Base-by-base conservation (phyloP, 2,797 vertebrate species). In the Tragelaphus eurycerus region DNA sequence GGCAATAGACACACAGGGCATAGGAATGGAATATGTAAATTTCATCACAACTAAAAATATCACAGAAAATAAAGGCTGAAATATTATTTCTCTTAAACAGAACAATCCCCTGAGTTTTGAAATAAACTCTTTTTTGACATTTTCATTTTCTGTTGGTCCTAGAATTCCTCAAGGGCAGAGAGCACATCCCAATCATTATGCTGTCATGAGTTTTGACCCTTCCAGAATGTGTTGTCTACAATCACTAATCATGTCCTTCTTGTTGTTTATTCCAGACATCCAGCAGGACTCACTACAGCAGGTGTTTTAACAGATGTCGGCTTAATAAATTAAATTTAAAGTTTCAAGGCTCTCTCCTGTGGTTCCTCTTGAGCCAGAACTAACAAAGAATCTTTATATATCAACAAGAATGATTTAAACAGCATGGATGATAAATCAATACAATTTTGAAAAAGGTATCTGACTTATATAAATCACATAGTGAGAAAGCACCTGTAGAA, bases 381-480 rank as follows among this genome's bases (percentile, higher is more conserved):
- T 92, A 94, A 91, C 54, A 94, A 95, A 83, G 54, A 86, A 82
- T 62, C 46, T 94, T 94, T 60, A 89, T 62, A 78, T 43, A 96
- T 87, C 79, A 97, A 90, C 46, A 93, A 97, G 59, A 89, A 94
- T 90, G 48, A 96, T 76, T 89, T 78, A 89, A 97, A 94, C 25
- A 29, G 48, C 38, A 87, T 21, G 5, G 38, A 62, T 82, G 74
- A 96, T 59, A 89, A 95, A 93, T 85, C 71, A 82, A 86, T 55
- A 74, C 34, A 57, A 96, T 94, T 95, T 54, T 88, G 23, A 95
- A 97, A 93, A 81, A 64, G 81, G 78, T 57, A 57, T 6, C 43
- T 92, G 76, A 84, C 79, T 86, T 55, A 67, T 19, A 86, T 87
- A 96, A 86, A 94, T 92, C 64, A 92, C 25, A 71, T 29, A 48